phyloP scores from a whole-genome alignment of 1,140 invertebrate genomes.

The Eurosta solidaginis region DNA sequence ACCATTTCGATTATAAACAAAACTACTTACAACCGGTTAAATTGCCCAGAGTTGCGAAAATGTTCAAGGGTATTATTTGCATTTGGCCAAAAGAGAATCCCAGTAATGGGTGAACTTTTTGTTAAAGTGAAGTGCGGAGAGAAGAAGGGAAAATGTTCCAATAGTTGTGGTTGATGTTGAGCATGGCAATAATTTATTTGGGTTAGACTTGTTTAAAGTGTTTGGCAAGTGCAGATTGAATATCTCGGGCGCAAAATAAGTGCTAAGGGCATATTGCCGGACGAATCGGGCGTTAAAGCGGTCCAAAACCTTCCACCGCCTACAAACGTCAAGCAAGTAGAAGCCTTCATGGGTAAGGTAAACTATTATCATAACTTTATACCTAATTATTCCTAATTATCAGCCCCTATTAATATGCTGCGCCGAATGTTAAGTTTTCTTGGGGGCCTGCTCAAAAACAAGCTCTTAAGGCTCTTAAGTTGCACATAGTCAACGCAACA shows the following conservation, averaged over 20 bases:
- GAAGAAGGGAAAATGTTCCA: neutral
- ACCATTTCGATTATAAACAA: conserved; percentile 6
- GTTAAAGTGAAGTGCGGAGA: conserved; percentile 7
- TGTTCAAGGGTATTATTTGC: too few relatives aligned
- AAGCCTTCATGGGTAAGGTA: conserved; percentile 45
- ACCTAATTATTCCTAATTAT: conserved; percentile 40
- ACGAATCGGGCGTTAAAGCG: conserved; percentile 34
- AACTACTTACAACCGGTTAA: neutral
- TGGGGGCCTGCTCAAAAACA: conserved; percentile 35
- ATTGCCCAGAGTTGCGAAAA: neutral
- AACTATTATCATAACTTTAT: conserved; percentile 46
- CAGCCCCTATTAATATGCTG: conserved; percentile 40
- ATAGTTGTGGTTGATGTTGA: neutral
- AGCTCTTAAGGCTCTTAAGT: conserved; percentile 10
- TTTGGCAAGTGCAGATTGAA: conserved; percentile 37
- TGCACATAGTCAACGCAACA: neutral
- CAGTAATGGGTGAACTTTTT: conserved; percentile 2
- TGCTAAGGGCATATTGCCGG: conserved; percentile 39
- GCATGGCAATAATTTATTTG: conserved; percentile 27
- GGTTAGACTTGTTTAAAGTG: neutral
- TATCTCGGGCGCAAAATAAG: conserved; percentile 49
- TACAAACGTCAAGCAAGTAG: conserved; percentile 44
- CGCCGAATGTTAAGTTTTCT: conserved; percentile 41
- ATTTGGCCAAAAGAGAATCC: conserved; percentile 9
- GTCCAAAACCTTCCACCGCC: conserved; percentile 42